Percentiles rank a stretch among this genome's conserved stretches.
phyloP scores from a whole-genome alignment of 1,140 invertebrate genomes.

The Phocides pigmalion region DNA sequence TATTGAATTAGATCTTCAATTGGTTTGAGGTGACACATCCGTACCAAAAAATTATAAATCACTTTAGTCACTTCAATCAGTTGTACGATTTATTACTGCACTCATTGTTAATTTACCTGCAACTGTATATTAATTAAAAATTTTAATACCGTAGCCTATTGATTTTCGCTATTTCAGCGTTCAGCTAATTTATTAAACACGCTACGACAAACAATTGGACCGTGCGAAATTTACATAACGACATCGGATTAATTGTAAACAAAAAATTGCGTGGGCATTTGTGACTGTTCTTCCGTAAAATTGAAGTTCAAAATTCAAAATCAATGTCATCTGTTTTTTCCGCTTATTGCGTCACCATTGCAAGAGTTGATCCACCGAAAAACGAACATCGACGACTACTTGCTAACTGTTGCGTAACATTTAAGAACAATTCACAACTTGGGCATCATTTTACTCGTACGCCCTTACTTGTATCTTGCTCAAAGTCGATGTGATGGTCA shows the following conservation, averaged over 20 bases:
- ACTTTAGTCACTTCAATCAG: neutral
- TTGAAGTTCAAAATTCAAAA: constrained; percentile 56
- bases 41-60: neutral
- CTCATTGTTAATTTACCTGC: neutral
- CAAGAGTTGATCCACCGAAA: constrained; percentile 47
- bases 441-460: too few relatives aligned
- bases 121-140: constrained; percentile 7
- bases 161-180: neutral
- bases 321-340: constrained; percentile 55
- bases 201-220: constrained; percentile 9
- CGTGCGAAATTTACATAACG: constrained; percentile 5
- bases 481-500: too few relatives aligned
- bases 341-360: constrained; percentile 61
- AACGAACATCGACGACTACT: constrained; percentile 43
- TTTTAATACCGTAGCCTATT: constrained; percentile 5
- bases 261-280: constrained; percentile 18
- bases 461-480: too few relatives aligned
- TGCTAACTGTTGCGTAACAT: constrained; percentile 59
- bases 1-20: constrained; percentile 3
- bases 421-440: too few relatives aligned
- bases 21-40: neutral
- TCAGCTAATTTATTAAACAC: constrained; percentile 4
- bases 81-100: neutral
- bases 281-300: constrained; percentile 48
- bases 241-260: constrained; percentile 30